Percentiles rank a stretch among this genome's conserved stretches.
Conservation (phyloP, 2,113 vertebrate species). For the Notarius quadriscutis region DNA sequence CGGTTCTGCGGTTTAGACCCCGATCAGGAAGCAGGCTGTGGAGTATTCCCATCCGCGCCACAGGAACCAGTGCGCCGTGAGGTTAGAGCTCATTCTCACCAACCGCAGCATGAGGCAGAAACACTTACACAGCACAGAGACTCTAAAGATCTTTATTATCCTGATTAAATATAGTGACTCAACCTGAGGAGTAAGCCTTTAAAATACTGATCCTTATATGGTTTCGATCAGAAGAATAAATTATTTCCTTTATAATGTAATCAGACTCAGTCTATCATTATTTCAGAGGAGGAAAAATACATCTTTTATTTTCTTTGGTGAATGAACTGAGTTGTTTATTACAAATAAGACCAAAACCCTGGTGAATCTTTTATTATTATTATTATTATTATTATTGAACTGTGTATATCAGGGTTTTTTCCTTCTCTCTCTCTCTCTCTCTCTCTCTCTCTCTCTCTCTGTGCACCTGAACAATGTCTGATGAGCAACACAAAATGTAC, state of each 20-base stretch:
- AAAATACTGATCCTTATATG: not conserved
- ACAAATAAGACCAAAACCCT: not conserved
- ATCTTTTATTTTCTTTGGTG: not conserved
- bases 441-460: not conserved
- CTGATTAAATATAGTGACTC: no score
- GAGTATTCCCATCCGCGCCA: no score
- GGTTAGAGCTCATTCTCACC: not conserved
- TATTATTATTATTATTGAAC: not conserved
- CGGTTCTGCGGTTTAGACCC: not conserved
- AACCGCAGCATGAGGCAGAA: not conserved
- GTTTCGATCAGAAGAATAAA: not conserved
- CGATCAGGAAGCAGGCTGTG: not conserved
- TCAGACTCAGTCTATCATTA: not conserved
- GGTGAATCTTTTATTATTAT: not conserved
- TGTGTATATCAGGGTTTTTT: not conserved
- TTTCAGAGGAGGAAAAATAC: not conserved
- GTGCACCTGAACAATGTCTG: not conserved
- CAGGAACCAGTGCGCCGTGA: not conserved
- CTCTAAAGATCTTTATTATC: not conserved
- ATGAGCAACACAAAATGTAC: conserved; percentile 7
- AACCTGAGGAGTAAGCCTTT: not conserved
- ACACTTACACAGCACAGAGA: no score
- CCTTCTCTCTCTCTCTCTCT: not conserved
- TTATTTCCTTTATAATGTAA: not conserved
- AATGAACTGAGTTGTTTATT: not conserved